These are phyloP conservation scores for Drosophila flavopinicola DNA, from an alignment of 2,888 invertebrate species.

Conservation along the genomic window DNA sequence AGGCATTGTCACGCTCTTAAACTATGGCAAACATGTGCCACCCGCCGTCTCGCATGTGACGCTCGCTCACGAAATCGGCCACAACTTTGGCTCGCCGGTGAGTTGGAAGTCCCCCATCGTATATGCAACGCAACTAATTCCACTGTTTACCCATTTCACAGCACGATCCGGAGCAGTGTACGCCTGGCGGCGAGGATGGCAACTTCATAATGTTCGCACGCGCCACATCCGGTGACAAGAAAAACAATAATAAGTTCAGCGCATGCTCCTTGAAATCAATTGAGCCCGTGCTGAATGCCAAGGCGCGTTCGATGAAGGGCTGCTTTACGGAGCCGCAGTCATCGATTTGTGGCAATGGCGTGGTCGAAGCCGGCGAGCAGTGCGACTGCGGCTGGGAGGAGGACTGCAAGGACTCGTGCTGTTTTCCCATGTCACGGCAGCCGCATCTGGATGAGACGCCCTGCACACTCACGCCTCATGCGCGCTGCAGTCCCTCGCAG, in stretches of 20 bases:
- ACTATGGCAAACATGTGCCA: slow-evolving; percentile 99
- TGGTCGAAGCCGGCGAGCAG: slow-evolving; percentile 98
- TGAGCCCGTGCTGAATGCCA: slow-evolving; percentile 95
- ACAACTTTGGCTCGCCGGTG: slow-evolving; percentile 99
- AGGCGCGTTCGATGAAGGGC: slow-evolving; percentile 94
- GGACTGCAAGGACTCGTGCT: slow-evolving; percentile 97
- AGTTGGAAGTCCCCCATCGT: too few relatives aligned
- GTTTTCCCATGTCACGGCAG: slow-evolving; percentile 94
- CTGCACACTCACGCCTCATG: slow-evolving; percentile 91
- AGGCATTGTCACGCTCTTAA: slow-evolving; percentile 97
- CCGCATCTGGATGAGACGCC: slow-evolving; percentile 92
- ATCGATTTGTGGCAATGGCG: slow-evolving; percentile 98
- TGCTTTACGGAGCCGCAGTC: slow-evolving; percentile 97
- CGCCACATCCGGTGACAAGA: slow-evolving; percentile 98
- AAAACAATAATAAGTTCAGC: slow-evolving; percentile 98
- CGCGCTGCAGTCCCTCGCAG: slow-evolving; percentile 85
- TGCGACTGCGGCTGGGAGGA: slow-evolving; percentile 99
- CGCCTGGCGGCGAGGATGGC: slow-evolving; percentile 97
- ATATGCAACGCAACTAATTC: not conserved
- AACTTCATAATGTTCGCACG: slow-evolving; percentile 99
- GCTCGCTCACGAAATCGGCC: slow-evolving; percentile 99
- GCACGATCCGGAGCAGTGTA: slow-evolving; percentile 98
- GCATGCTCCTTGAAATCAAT: slow-evolving; percentile 96
- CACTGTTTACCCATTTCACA: slow-evolving; percentile 79
- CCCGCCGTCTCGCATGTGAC: slow-evolving; percentile 99